Base-by-base conservation (phyloP, 2,888 invertebrate genomes). In the Acrobasis consociella region DNA sequence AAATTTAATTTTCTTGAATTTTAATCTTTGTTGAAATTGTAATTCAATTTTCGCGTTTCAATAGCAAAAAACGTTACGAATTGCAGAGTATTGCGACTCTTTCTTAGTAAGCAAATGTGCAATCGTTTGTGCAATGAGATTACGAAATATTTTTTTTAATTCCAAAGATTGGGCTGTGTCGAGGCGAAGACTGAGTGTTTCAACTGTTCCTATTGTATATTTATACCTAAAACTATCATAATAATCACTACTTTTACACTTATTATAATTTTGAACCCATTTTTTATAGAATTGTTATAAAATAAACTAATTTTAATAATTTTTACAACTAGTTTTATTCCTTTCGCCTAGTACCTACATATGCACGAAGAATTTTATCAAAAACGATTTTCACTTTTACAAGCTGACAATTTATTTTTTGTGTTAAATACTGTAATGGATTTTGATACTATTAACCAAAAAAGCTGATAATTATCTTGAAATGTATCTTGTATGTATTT, bases 101-200 rank as follows among this genome's bases (percentile, higher is more conserved):
- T 53, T 17, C 17, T 17, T 46, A 38, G 59, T 37, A 50, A 31
- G 38, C 38, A 38, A 55, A 15, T 55, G 53, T 53, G 17, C 42
- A 37, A 55, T 62, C 53, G 49, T 31, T 52, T 39, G 46, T 46
- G 38, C 55, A 56, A 58, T 62, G 62, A 60, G 60, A 60, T 60
- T 60, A 60, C 15, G 5, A 13, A 52, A 22, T 59, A 53, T 39
- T 17, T 17, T 42, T 42, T 68, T 64, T 65, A 69, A 69, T 77
- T 78, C 86, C 89, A 89, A 90, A 90, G 89, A 85, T 86, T 87
- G 82, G 90, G 90, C 90, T 90, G 91, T 91, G 89, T 81, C 72
- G 73, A 76, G 72, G 74, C 75, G 77, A 87, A 87, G 88, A 88
- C 88, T 87, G 87, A 85, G 73, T 73, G 76, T 74, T 75, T 72